These are phyloP conservation scores for Lepus americanus DNA, from an alignment of 2,113 vertebrate species.

Conservation along the genomic window DNA sequence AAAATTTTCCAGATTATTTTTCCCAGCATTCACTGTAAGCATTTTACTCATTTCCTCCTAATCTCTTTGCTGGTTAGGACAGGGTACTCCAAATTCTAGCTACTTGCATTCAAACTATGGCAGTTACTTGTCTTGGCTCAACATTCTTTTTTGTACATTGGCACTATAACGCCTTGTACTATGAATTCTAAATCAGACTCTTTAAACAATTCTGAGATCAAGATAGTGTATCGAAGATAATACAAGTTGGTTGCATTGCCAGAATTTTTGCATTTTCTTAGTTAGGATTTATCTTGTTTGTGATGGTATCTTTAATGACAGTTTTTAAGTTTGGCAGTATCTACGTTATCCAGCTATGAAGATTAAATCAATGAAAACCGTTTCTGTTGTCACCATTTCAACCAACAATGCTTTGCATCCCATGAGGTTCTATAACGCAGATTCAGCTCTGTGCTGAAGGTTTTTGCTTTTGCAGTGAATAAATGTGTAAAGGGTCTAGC, in stretches of 20 bases:
- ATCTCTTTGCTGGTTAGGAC: not conserved
- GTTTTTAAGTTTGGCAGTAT: not conserved
- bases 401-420: not conserved
- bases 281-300: not conserved
- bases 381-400: not conserved
- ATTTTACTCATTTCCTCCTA: not conserved
- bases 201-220: slow-evolving; percentile 22
- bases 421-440: not conserved
- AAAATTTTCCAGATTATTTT: not conserved
- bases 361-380: not conserved
- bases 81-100: not conserved
- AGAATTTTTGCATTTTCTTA: not conserved
- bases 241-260: not conserved
- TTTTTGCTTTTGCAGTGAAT: not conserved
- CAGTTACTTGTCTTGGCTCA: not conserved
- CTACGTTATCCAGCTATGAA: not conserved
- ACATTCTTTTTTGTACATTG: not conserved
- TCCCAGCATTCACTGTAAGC: not conserved
- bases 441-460: not conserved
- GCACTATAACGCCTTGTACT: not conserved
- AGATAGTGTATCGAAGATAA: not conserved
- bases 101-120: not conserved
- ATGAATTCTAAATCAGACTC: not conserved
- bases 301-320: not conserved
- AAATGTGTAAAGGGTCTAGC: not conserved